Base-by-base conservation (phyloP, 64 coral and sea anemone species). In the Montipora efflorescens region DNA sequence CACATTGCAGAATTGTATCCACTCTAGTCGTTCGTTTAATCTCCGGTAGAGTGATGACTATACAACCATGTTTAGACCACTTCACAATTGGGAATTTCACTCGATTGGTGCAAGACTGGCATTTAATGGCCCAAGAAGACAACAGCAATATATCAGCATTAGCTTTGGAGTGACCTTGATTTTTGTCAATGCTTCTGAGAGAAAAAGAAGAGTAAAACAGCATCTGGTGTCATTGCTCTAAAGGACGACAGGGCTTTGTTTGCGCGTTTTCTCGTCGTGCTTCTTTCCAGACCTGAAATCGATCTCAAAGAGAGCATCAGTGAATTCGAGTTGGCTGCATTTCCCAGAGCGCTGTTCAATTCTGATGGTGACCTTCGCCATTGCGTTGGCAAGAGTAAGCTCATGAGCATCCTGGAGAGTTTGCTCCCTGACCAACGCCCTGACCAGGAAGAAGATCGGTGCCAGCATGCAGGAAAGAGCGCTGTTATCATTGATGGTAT, bases 221-320 rank as follows among this genome's bases (percentile, higher is more conserved):
- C 76, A 28, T 43, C 21, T 68, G 58, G 75, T 71, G 66, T 91
- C 46, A 51, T 64, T 52, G 78, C 89, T 55, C 20, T 91, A 73
- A 61, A 19, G 53, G 89, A 91, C 81, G 78, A 91, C 62, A 74
- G 89, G 19, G 89, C 89, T 51, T 48, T 82, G 20, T 91, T 91
- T 59, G 89, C 89, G 20, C 78, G 78, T 11, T 91, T 91, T 48
- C 66, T 91, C 5, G 78, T 81, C 15, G 52, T 61, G 7, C 67
- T 91, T 81, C 89, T 91, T 51, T 91, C 89, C 21, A 61, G 89
- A 71, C 77, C 89, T 61, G 78, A 91, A 15, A 46, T 91, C 68
- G 78, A 91, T 51, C 7, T 91, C 23, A 91, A 91, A 51, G 89
- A 82, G 71, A 91, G 78, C 89, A 91, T 91, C 18, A 91, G 78